These are phyloP conservation scores for Crioceris asparagi DNA, from an alignment of 2,888 invertebrate species.

Conservation along the genomic window DNA sequence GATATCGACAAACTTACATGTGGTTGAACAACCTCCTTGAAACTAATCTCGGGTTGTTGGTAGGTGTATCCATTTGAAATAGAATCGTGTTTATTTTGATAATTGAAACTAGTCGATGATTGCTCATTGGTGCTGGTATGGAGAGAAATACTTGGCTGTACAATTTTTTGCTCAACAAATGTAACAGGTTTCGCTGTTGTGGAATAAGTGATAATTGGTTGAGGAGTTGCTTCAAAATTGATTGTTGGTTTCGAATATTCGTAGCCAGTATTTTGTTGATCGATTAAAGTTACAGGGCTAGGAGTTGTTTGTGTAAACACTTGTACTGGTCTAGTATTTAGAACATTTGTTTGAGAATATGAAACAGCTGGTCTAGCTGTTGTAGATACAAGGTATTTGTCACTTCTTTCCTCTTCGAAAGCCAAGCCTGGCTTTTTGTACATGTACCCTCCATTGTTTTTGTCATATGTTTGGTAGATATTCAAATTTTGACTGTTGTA, in stretches of 20 bases:
- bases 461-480: neutral
- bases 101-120: too few species aligned
- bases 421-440: constrained; percentile 30
- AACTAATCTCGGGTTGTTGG: neutral
- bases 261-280: constrained; percentile 17
- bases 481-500: neutral
- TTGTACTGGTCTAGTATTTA: too few species aligned
- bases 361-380: constrained; percentile 36
- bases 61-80: neutral
- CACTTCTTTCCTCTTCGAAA: constrained; percentile 35
- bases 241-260: constrained; percentile 14
- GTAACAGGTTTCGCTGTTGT: neutral
- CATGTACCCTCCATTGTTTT: constrained; percentile 29
- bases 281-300: too few species aligned
- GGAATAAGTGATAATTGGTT: neutral
- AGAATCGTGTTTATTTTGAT: neutral
- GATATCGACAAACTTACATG: neutral
- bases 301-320: too few species aligned
- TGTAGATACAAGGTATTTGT: too few species aligned
- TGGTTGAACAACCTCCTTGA: neutral
- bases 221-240: neutral
- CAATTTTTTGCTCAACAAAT: neutral
- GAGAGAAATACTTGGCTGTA: too few species aligned
- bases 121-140: too few species aligned
- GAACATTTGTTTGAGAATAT: too few species aligned